Percentiles rank a stretch among this genome's conserved stretches.
phyloP scores from a whole-genome alignment of 2,113 vertebrate species.

The Daubentonia madagascariensis region DNA sequence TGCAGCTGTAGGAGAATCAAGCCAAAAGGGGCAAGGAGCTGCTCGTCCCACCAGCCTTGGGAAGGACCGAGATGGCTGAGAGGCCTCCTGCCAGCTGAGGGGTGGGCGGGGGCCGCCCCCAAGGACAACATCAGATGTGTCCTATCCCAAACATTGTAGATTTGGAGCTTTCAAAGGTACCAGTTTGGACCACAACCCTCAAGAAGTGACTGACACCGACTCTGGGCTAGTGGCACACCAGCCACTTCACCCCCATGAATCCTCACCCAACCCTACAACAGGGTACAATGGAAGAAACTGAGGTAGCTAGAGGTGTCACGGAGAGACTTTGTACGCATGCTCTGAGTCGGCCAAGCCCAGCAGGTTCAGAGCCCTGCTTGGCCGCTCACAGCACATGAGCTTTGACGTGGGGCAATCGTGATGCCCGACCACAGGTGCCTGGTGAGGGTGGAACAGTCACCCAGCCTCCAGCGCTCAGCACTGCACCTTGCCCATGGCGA shows the following conservation, averaged over 20 bases:
- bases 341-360: neutral
- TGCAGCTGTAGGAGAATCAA: neutral
- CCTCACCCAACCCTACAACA: neutral
- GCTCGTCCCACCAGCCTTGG: neutral
- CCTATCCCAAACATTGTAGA: neutral
- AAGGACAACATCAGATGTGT: neutral
- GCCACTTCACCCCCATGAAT: no score
- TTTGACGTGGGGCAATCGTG: fast-evolving
- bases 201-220: no score
- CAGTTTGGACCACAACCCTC: neutral
- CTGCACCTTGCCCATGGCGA: neutral
- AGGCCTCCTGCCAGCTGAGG: neutral
- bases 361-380: neutral
- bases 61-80: neutral
- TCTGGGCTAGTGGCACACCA: neutral
- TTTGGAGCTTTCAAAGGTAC: neutral
- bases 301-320: neutral
- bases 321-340: neutral
- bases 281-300: neutral
- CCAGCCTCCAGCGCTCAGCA: neutral
- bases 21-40: neutral
- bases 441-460: neutral
- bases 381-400: neutral
- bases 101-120: neutral
- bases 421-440: neutral